A percentile compares a stretch with the other conserved stretches of the same genome.
phyloP scores from a whole-genome alignment of 2,888 invertebrate genomes.

The Platycnemis pennipes region DNA sequence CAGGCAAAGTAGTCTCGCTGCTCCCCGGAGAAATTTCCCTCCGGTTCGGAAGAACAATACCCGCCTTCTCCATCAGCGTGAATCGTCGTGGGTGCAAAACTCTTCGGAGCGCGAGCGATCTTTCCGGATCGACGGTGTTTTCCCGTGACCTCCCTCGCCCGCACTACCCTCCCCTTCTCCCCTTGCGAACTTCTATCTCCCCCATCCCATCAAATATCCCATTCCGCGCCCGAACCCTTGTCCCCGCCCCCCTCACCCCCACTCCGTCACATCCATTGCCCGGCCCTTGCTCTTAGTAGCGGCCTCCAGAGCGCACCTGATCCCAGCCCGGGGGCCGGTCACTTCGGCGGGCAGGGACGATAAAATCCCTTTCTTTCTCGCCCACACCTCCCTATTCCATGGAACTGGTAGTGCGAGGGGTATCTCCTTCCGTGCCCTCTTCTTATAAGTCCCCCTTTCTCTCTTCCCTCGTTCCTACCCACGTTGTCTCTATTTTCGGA shows the following conservation, averaged over 20 bases:
- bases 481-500: not conserved
- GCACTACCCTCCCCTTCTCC: not conserved
- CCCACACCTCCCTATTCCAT: not conserved
- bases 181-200: not conserved
- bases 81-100: not conserved
- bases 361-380: conserved; percentile 34
- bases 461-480: not conserved
- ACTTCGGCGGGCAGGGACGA: not conserved
- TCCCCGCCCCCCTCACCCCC: not conserved
- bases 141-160: not conserved
- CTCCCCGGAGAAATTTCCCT: not conserved
- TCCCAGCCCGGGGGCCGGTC: conserved; percentile 19
- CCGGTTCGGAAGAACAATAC: not conserved
- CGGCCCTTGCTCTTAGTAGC: not conserved
- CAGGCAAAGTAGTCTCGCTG: too few relatives aligned
- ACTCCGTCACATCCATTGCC: not conserved
- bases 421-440: too few relatives aligned
- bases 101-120: too few relatives aligned
- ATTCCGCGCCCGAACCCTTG: not conserved
- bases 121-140: not conserved
- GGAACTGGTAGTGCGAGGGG: too few relatives aligned
- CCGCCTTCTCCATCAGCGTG: too few relatives aligned
- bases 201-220: not conserved
- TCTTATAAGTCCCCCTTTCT: not conserved
- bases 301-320: conserved; percentile 11